phyloP scores from a whole-genome alignment of 2,113 vertebrate genomes.

The Oostethus manadensis region DNA sequence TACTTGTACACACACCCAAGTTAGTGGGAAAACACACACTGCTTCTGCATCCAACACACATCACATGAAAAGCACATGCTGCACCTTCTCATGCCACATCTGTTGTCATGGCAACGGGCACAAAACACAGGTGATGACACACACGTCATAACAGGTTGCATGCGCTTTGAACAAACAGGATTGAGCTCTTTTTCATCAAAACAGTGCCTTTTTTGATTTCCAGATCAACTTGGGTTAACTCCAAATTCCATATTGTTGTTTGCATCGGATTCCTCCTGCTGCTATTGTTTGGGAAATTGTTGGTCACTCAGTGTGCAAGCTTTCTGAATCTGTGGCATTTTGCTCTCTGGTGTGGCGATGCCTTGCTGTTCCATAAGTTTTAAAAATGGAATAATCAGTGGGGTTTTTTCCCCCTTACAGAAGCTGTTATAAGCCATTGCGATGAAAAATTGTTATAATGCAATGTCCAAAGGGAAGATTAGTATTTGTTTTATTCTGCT shows the following conservation, averaged over 20 bases:
- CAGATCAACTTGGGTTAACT: slow-evolving; percentile 27
- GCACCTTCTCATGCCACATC: slow-evolving; percentile 19
- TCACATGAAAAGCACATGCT: slow-evolving; percentile 35
- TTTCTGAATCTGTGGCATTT: slow-evolving; percentile 19
- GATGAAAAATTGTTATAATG: slow-evolving; percentile 18
- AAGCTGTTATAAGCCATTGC: slow-evolving; percentile 21
- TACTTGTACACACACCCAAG: slow-evolving; percentile 74
- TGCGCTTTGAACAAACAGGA: slow-evolving; percentile 17
- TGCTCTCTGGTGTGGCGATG: slow-evolving; percentile 6
- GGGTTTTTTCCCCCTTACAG: slow-evolving; percentile 19
- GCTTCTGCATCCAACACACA: neutral
- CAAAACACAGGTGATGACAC: neutral
- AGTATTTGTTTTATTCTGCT: slow-evolving; percentile 35
- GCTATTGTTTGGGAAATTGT: slow-evolving; percentile 15
- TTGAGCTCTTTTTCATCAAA: slow-evolving; percentile 47
- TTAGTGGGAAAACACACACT: neutral
- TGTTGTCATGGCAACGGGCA: neutral
- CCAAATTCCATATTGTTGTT: slow-evolving; percentile 42
- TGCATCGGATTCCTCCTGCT: slow-evolving; percentile 38
- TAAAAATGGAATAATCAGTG: slow-evolving; percentile 32
- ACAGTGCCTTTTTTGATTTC: slow-evolving; percentile 63
- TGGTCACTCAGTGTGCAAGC: slow-evolving; percentile 22
- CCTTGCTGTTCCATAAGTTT: slow-evolving; percentile 29
- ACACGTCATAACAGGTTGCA: slow-evolving; percentile 20
- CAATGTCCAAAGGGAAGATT: slow-evolving; percentile 44